Evolutionary conservation across 2,888 invertebrate species (phyloP).

Genomic region (Phalera bucephala): DNA sequence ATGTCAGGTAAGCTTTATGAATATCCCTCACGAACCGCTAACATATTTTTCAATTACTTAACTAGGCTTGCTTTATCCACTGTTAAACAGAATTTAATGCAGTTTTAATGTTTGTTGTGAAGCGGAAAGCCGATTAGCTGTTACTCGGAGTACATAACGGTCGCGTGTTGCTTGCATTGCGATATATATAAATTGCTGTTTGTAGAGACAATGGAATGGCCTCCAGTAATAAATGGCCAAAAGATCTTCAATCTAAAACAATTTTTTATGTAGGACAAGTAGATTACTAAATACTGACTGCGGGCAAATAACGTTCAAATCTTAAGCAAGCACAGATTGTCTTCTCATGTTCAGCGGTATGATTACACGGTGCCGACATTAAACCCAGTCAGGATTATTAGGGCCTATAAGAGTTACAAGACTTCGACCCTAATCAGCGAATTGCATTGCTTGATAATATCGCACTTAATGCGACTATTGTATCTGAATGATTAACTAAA

Average conservation of each 20-base stretch:
- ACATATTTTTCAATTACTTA: constrained; percentile 61
- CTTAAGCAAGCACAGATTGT: constrained; percentile 32
- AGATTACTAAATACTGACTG: constrained; percentile 37
- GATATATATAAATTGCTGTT: constrained; percentile 51
- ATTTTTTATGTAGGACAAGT: constrained; percentile 53
- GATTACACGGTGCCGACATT: background rate
- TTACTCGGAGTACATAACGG: constrained; percentile 42
- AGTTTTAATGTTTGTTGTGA: constrained; percentile 71
- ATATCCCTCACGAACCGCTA: constrained; percentile 49
- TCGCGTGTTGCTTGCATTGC: constrained; percentile 53
- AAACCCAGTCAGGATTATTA: background rate
- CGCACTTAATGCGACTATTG: background rate
- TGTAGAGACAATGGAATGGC: constrained; percentile 56
- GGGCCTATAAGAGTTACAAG: background rate
- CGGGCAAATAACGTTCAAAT: constrained; percentile 34
- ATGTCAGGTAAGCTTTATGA: background rate
- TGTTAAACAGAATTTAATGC: constrained; percentile 74
- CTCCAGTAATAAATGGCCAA: constrained; percentile 42
- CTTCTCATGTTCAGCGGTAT: constrained; percentile 6
- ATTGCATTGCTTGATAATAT: background rate
- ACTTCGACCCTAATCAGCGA: background rate
- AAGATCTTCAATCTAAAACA: constrained; percentile 45
- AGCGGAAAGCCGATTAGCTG: constrained; percentile 60
- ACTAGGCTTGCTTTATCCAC: constrained; percentile 54
- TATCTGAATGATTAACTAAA: background rate